Evolutionary conservation across 2,888 invertebrate genomes (phyloP).

Genomic region (Apodemia zela): DNA sequence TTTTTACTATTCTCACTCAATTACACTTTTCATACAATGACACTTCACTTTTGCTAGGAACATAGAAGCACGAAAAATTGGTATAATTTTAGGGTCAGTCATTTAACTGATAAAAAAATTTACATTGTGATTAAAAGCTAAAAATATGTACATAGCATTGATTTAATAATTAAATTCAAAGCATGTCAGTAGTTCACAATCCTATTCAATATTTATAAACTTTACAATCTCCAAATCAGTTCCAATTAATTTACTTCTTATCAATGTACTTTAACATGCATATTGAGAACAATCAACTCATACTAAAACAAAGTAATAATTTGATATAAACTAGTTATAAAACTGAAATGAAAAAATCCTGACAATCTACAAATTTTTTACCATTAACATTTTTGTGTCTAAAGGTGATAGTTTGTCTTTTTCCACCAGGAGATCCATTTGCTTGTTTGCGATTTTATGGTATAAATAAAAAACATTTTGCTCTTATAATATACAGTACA

Average conservation of each 20-base stretch:
- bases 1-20: too few relatives aligned
- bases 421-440: too few relatives aligned
- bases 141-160: neutral
- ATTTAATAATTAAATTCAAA: neutral
- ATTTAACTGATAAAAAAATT: neutral
- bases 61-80: too few relatives aligned
- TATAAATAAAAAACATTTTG: too few relatives aligned
- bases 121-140: neutral
- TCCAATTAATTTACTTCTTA: neutral
- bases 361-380: too few relatives aligned
- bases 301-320: neutral
- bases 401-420: too few relatives aligned
- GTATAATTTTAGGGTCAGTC: too few relatives aligned
- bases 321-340: neutral
- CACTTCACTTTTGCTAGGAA: too few relatives aligned
- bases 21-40: too few relatives aligned
- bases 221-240: neutral
- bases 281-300: neutral
- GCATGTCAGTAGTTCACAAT: slow-evolving; percentile 2
- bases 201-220: neutral
- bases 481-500: too few relatives aligned
- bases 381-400: too few relatives aligned
- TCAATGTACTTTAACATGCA: neutral
- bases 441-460: too few relatives aligned
- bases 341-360: neutral